phyloP scores from a whole-genome alignment of 2,888 invertebrate species.

The Ptychoptera contaminata region DNA sequence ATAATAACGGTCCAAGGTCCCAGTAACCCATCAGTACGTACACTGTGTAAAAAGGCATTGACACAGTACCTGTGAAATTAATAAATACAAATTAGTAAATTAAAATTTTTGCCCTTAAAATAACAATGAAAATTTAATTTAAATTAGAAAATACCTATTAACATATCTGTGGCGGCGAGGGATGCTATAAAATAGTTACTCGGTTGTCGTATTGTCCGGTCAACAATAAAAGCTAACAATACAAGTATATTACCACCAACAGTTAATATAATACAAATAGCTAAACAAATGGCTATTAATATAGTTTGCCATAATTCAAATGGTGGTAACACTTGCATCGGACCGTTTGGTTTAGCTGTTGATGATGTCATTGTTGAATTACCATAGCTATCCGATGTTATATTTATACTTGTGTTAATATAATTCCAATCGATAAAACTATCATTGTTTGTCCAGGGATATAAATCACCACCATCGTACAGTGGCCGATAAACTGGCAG shows the following conservation, averaged over 20 bases:
- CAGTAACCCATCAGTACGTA: constrained; percentile 94
- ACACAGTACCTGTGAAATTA: constrained; percentile 64
- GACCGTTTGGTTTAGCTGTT: constrained; percentile 13
- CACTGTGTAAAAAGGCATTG: constrained; percentile 97
- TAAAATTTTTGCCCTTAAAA: background rate
- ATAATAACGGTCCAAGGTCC: constrained; percentile 89
- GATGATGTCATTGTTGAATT: background rate
- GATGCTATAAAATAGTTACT: constrained; percentile 99
- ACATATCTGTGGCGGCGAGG: constrained; percentile 88
- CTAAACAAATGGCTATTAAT: constrained; percentile 72
- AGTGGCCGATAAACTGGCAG: constrained; percentile 29
- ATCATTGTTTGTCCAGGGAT: constrained; percentile 23
- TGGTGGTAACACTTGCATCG: constrained; percentile 54
- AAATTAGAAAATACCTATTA: constrained; percentile 50
- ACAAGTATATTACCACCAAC: constrained; percentile 93
- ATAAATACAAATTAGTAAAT: constrained; percentile 1
- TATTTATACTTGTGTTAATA: constrained; percentile 19
- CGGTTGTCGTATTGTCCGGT: constrained; percentile 85
- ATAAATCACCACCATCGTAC: constrained; percentile 28
- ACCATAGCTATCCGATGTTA: constrained; percentile 13
- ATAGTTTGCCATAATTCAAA: constrained; percentile 83
- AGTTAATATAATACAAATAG: constrained; percentile 79
- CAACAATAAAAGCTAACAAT: constrained; percentile 85
- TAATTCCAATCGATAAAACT: constrained; percentile 19
- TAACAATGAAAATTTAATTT: background rate